Evolutionary conservation across 1,140 invertebrate species (phyloP).

Genomic region (Coenobita brevimanus): DNA sequence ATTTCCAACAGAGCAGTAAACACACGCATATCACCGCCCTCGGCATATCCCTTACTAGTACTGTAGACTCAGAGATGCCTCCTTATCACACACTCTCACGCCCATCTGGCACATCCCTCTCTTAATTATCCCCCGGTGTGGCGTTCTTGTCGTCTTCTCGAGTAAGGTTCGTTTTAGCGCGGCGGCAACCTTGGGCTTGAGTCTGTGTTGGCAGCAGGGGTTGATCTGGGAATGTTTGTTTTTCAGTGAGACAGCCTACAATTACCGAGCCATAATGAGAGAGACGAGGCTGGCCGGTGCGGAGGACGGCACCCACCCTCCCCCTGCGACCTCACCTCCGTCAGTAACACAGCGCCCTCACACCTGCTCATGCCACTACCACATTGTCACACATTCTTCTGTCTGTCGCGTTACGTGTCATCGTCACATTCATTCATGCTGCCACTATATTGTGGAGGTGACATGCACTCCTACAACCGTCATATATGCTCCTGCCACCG

Average conservation of each 20-base stretch:
- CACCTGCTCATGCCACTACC: too few relatives aligned
- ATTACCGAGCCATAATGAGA: slow-evolving; percentile 62
- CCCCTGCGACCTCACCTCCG: slow-evolving; percentile 6
- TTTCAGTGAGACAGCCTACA: slow-evolving; percentile 61
- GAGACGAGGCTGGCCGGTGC: slow-evolving; percentile 46
- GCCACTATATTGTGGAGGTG: too few relatives aligned
- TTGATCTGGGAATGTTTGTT: slow-evolving; percentile 61
- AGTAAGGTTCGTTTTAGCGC: slow-evolving; percentile 5
- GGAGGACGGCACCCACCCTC: slow-evolving; percentile 46
- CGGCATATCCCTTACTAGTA: slow-evolving; percentile 44
- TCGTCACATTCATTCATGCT: too few relatives aligned
- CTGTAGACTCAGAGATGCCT: slow-evolving; percentile 52
- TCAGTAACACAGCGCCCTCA: slow-evolving; percentile 30
- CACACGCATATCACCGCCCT: slow-evolving; percentile 49
- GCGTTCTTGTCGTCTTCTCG: neutral
- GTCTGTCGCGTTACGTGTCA: too few relatives aligned
- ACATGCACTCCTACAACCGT: too few relatives aligned
- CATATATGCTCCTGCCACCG: too few relatives aligned
- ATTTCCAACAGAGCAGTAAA: slow-evolving; percentile 49
- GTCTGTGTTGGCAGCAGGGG: neutral
- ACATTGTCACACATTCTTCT: too few relatives aligned
- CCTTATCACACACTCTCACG: slow-evolving; percentile 31
- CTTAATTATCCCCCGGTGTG: neutral
- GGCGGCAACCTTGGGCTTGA: neutral
- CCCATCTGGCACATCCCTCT: neutral